A percentile compares a stretch with the other conserved stretches of the same genome.
Evolutionary conservation across 2,888 invertebrate species (phyloP).

Genomic region (Catocala nupta): DNA sequence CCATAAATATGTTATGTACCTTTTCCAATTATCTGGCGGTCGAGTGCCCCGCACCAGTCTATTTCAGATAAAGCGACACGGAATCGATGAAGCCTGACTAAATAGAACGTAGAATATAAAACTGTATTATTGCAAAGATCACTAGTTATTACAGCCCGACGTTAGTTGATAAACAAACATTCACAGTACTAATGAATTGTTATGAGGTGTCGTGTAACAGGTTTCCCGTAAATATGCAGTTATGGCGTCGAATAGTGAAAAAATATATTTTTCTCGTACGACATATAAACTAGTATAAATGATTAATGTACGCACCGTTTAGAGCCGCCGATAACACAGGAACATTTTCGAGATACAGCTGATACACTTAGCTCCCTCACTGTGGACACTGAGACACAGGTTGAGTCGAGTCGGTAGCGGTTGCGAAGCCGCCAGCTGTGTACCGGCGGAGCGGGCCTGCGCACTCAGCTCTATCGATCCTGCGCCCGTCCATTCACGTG

Average conservation of each 20-base stretch:
- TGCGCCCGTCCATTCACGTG: conserved; percentile 77
- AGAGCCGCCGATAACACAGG: conserved; percentile 68
- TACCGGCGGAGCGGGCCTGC: conserved; percentile 69
- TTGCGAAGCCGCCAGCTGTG: conserved; percentile 77
- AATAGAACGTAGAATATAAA: conserved; percentile 22
- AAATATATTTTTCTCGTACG: conserved; percentile 15
- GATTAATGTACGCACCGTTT: conserved; percentile 75
- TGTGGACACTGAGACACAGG: conserved; percentile 69
- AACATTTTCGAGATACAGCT: conserved; percentile 71
- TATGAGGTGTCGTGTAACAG: conserved; percentile 74
- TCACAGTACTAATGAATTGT: conserved; percentile 62
- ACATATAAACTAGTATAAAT: conserved; percentile 16
- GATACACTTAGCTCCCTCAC: conserved; percentile 70
- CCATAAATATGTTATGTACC: background rate
- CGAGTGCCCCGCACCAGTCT: conserved; percentile 15
- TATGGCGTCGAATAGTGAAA: conserved; percentile 58
- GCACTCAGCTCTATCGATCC: conserved; percentile 84
- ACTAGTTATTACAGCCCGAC: conserved; percentile 13
- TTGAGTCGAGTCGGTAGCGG: conserved; percentile 62
- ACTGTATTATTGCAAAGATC: conserved; percentile 12
- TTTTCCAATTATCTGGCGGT: conserved; percentile 8
- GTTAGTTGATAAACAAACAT: conserved; percentile 72
- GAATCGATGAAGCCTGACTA: conserved; percentile 34
- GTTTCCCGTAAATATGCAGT: conserved; percentile 63
- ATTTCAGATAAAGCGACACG: conserved; percentile 22